Conservation (phyloP, 2,888 invertebrate genomes). For the Acronicta leporina region DNA sequence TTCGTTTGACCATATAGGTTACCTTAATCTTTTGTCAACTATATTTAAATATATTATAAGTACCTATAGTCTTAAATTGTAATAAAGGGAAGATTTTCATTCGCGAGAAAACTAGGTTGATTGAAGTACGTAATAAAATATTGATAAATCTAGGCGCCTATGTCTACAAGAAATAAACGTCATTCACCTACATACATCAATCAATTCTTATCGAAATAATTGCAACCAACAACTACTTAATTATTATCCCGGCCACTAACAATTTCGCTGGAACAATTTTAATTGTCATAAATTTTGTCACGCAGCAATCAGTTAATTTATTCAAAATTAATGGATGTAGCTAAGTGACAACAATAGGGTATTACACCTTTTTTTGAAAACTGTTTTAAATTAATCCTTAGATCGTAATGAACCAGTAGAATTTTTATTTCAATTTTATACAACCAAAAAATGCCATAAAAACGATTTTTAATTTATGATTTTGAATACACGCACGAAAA, state of each 20-base stretch:
- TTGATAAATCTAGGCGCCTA: constrained; percentile 46
- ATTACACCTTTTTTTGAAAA: too few relatives aligned
- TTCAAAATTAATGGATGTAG: constrained; percentile 45
- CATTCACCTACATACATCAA: constrained; percentile 32
- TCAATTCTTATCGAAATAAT: constrained; percentile 45
- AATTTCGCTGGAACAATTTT: constrained; percentile 41
- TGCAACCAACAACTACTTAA: constrained; percentile 49
- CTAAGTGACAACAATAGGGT: constrained; percentile 45
- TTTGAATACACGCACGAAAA: too few relatives aligned
- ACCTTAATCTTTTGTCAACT: too few relatives aligned
- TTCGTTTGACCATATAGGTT: too few relatives aligned
- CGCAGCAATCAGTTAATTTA: constrained; percentile 40
- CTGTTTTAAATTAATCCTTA: too few relatives aligned
- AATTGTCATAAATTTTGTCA: constrained; percentile 40
- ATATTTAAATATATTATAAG: too few relatives aligned
- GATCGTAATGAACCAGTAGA: too few relatives aligned
- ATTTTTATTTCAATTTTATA: too few relatives aligned
- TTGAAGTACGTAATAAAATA: constrained; percentile 12
- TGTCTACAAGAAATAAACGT: constrained; percentile 31
- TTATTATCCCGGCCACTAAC: constrained; percentile 27
- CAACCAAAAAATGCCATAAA: too few relatives aligned
- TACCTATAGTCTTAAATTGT: not conserved
- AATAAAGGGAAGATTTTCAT: not conserved
- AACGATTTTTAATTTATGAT: too few relatives aligned
- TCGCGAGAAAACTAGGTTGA: constrained; percentile 25